Conservation (phyloP, 2,797 vertebrate species). For the Danio jaintianensis region DNA sequence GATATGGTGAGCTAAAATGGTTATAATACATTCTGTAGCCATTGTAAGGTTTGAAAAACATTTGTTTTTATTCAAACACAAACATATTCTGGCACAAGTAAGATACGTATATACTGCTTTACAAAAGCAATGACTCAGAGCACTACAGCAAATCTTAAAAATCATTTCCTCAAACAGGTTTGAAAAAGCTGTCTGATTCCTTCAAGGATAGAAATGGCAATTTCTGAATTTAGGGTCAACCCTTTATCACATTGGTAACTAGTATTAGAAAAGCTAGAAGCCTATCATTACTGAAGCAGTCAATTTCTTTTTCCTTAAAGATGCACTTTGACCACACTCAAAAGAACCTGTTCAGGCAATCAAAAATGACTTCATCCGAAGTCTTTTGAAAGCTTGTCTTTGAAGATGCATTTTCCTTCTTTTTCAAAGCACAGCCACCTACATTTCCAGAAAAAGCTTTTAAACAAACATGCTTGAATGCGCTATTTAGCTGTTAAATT, state of each 20-base stretch:
- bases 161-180: background rate
- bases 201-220: conserved; percentile 9
- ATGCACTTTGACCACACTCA: conserved; percentile 31
- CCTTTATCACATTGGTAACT: conserved; percentile 21
- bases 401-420: conserved; percentile 16
- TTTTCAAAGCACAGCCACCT: background rate
- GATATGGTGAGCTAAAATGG: background rate
- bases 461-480: conserved; percentile 1
- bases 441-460: conserved; percentile 17
- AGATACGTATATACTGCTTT: background rate
- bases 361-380: conserved; percentile 26
- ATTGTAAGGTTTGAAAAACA: background rate
- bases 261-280: conserved; percentile 23
- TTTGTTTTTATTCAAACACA: background rate
- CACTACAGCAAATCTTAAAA: background rate
- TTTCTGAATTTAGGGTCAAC: conserved; percentile 38
- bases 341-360: conserved; percentile 22
- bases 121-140: conserved; percentile 8
- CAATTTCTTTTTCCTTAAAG: conserved; percentile 15
- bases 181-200: conserved; percentile 14
- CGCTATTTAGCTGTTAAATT: conserved; percentile 7
- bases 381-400: conserved; percentile 15
- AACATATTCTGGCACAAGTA: background rate
- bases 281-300: conserved; percentile 31
- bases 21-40: background rate